Evolutionary conservation across 1,140 invertebrate genomes (phyloP).

Genomic region (Drosophila sp.): DNA sequence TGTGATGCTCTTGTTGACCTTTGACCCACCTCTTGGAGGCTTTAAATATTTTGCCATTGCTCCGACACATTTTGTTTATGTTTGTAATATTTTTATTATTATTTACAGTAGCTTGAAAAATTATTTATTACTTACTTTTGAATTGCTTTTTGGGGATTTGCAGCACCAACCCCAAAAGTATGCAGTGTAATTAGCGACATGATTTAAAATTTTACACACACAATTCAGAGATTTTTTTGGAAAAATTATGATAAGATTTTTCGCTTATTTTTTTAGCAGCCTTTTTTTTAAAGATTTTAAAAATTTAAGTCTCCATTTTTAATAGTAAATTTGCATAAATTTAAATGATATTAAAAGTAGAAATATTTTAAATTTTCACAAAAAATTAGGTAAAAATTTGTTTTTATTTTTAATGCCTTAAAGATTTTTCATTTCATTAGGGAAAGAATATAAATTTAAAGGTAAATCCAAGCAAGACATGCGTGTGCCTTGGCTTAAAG

Average conservation of each 20-base stretch:
- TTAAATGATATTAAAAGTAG: too few species aligned
- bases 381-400: too few species aligned
- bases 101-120: slow-evolving; percentile 48
- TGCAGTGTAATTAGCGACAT: slow-evolving; percentile 17
- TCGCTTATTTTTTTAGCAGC: too few species aligned
- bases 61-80: slow-evolving; percentile 32
- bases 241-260: too few species aligned
- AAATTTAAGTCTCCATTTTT: too few species aligned
- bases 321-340: too few species aligned
- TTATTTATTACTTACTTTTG: slow-evolving; percentile 22
- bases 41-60: slow-evolving; percentile 22
- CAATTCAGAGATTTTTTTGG: too few species aligned
- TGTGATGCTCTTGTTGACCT: slow-evolving; percentile 49
- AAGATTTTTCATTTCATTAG: not conserved
- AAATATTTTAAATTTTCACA: too few species aligned
- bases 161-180: slow-evolving; percentile 44
- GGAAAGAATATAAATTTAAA: slow-evolving; percentile 1
- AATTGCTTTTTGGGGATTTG: slow-evolving; percentile 27
- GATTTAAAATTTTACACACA: not conserved
- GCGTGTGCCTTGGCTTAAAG: slow-evolving; percentile 14
- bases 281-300: too few species aligned
- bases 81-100: slow-evolving; percentile 56
- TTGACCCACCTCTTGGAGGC: slow-evolving; percentile 10
- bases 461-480: not conserved
- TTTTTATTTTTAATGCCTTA: too few species aligned